Base-by-base conservation (phyloP, 23 tunicate species). In the Styela plicata region DNA sequence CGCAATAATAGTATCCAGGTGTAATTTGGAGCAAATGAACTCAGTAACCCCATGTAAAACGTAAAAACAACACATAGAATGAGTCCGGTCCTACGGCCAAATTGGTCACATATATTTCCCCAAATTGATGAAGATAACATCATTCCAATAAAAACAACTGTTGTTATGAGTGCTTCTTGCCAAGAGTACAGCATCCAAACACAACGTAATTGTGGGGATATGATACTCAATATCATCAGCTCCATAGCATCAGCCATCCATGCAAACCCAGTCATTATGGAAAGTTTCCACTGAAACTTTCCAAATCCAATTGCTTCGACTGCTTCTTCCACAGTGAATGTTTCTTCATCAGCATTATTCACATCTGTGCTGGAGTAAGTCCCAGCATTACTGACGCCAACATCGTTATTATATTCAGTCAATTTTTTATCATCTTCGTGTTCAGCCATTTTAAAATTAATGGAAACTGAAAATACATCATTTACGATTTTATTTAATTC, bases 161-260 rank as follows among this genome's bases (percentile, higher is more conserved):
- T 95, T 19, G 99, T 89, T 33, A 95, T 90, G 21, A 95, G 74
- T 2, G 99, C 99, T 69, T 95, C 95, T 64, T 95, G 88, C 96
- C 96, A 95, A 18, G 92, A 28, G 79, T 82, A 86, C 24, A 95
- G 36, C 37, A 83, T 63, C 99, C 99, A 95, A 30, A 92, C 99
- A 87, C 99, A 95, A 24, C 97, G 84, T 34, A 95, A 78, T 52
- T 90, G 89, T 19, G 99, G 99, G 2, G 99, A 79, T 10, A 95
- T 95, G 28, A 95, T 95, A 61, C 96, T 89, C 25, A 95, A 65
- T 5, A 95, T 90, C 99, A 95, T 95, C 29, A 95, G 74, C 70
- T 95, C 99, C 99, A 95, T 95, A 25, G 99, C 95, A 86, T 95
- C 99, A 18, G 99, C 99, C 99, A 95, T 95, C 99, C 99, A 95